Evolutionary conservation across 2,888 invertebrate genomes (phyloP).

Genomic region (Caenorhabditis sulstoni): DNA sequence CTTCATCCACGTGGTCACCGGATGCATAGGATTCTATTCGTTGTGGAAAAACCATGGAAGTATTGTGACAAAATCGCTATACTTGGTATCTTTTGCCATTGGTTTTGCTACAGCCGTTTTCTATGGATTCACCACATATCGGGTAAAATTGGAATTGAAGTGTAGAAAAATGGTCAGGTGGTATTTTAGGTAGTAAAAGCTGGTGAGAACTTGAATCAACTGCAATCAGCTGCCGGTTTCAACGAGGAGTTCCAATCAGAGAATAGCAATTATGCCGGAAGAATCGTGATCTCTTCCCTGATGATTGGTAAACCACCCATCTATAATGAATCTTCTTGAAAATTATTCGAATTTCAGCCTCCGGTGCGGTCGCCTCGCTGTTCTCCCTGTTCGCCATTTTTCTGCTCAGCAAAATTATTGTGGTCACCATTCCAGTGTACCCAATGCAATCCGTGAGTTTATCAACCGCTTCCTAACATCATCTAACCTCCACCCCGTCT

Average conservation of each 20-base stretch:
- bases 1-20: slow-evolving; percentile 76
- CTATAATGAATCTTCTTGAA: not conserved
- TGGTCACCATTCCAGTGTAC: slow-evolving; percentile 71
- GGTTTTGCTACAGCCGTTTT: slow-evolving; percentile 77
- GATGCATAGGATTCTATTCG: slow-evolving; percentile 77
- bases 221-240: slow-evolving; percentile 63
- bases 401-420: slow-evolving; percentile 75
- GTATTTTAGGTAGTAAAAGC: slow-evolving; percentile 61
- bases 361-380: slow-evolving; percentile 73
- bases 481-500: slow-evolving; percentile 2
- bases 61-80: slow-evolving; percentile 79
- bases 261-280: slow-evolving; percentile 73
- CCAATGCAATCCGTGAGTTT: slow-evolving; percentile 69
- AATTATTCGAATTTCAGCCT: slow-evolving; percentile 37
- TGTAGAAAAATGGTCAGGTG: slow-evolving; percentile 55
- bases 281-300: slow-evolving; percentile 75
- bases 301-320: slow-evolving; percentile 68
- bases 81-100: slow-evolving; percentile 75
- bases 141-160: slow-evolving; percentile 61
- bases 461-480: too few relatives aligned
- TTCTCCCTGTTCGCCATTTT: slow-evolving; percentile 72
- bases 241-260: slow-evolving; percentile 72
- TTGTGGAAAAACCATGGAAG: slow-evolving; percentile 78
- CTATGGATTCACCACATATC: slow-evolving; percentile 79
- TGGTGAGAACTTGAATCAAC: slow-evolving; percentile 53